Evolutionary conservation across 2,113 vertebrate genomes (phyloP).

Genomic region (Grus americana): DNA sequence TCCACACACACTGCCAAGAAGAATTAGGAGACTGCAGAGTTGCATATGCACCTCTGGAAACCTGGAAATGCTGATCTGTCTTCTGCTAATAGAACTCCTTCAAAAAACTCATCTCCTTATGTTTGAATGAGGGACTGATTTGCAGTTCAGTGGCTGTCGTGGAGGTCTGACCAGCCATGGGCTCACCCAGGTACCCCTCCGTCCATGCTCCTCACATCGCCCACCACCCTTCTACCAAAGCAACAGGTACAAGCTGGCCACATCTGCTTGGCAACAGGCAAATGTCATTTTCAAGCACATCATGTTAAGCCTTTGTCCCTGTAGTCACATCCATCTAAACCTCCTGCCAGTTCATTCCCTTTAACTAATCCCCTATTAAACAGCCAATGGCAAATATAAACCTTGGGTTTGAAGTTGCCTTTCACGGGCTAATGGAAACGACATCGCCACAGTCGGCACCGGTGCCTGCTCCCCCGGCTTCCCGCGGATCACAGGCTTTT

Average conservation of each 20-base stretch:
- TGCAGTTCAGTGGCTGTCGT: neutral
- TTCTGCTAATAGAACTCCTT: neutral
- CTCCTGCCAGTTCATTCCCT: constrained; percentile 45
- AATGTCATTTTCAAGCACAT: constrained; percentile 33
- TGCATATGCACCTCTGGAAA: constrained; percentile 1
- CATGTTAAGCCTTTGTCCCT: neutral
- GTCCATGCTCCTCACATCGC: neutral
- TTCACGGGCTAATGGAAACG: constrained; percentile 26
- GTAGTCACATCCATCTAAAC: constrained; percentile 34
- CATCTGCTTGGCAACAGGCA: constrained; percentile 9
- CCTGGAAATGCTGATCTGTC: constrained; percentile 3
- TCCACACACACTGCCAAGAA: neutral
- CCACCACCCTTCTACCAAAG: neutral
- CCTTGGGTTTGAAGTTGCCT: constrained; percentile 50
- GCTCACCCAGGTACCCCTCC: neutral
- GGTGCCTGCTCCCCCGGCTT: neutral
- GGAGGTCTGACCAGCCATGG: neutral
- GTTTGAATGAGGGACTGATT: neutral
- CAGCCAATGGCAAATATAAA: constrained; percentile 51
- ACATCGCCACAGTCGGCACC: fast-evolving
- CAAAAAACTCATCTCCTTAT: neutral
- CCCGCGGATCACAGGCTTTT: neutral
- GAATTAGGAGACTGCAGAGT: neutral
- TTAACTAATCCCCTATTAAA: constrained; percentile 39
- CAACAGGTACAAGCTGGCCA: constrained; percentile 30